Base-by-base conservation (phyloP, 1,140 invertebrate species). In the Anagrus nilaparvatae region DNA sequence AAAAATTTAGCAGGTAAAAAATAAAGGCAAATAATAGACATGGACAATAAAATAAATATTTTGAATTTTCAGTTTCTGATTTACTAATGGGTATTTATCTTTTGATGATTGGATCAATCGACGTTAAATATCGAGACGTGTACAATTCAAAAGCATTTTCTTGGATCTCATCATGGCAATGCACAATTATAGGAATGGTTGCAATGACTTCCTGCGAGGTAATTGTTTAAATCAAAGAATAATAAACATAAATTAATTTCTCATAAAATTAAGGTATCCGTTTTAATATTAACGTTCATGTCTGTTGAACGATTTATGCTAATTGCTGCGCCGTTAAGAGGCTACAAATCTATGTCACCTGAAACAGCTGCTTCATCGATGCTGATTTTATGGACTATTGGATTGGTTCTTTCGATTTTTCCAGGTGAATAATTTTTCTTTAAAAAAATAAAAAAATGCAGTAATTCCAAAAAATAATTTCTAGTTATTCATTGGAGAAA, bases 21-120 rank as follows among this genome's bases (percentile, higher is more conserved):
- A 48, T 30, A 18, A n/a, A 12, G 32, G 17, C 16, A 36, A 14
- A 31, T 47, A 9, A n/a, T n/a, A 25, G 5, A n/a, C 14, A 30
- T 7, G 5, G 5, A 30, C n/a, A 30, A 30, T n/a, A n/a, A 30
- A 30, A 30, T 30, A 30, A n/a, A n/a, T 14, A 30, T 5, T 43
- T 35, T 13, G 31, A 13, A 34, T 48, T 49, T 60, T 16, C 52
- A 75, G 70, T 78, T n/a, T 78, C 84, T 5, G 85, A 89, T 61
- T 69, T 85, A 48, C 58, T 87, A 13, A 87, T 87, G 81, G 85
- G 83, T 1, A 56, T 87, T 31, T 88, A 88, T 60, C 65, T 88
- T 40, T 55, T 83, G 10, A 69, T 78, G 33, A 81, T 88, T 48
- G 82, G 76, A 5, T 58, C 75, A 21, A 70, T 79, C 50, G 85